Evolutionary conservation across 2,888 invertebrate species (phyloP), one percentile per base, ranked within the genome.

Genomic region (Ennomos quercinarius): DNA sequence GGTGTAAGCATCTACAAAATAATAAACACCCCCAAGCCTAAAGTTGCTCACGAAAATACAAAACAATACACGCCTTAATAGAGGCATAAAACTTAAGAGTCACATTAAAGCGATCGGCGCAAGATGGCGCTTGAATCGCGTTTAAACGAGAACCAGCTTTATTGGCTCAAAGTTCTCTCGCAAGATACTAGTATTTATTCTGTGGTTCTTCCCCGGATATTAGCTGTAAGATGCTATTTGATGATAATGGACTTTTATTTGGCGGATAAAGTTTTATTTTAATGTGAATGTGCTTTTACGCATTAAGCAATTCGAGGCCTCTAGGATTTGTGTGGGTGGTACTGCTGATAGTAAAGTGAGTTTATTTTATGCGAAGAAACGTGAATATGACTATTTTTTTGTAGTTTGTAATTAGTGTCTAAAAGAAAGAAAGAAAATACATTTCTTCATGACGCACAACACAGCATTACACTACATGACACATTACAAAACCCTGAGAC

Each of bases 191-290:
- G 4, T 4, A 4, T 27, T 3, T 27, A 27, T 27, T 27, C 27
- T 27, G 27, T 27, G 27, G 27, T 27, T 17, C 17, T 17, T 17
- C 17, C 27, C 27, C 44, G 4, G 11, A 42, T 44, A 52, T 49
- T 49, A 42, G 44, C 45, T 45, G 9, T 38, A 40, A 61, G 42
- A 53, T 49, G 49, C n/a, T 41, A 44, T 40, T 58, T 56, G 40
- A 58, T 44, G 61, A 63, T 60, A 47, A 60, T 60, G 55, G 60
- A 51, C 12, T 46, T 59, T 58, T 39, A 39, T 52, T 53, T 53
- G 13, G 13, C n/a, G 9, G 49, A 11, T 38, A 45, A 42, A 44
- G 9, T 45, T 39, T 54, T 56, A 52, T 56, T 57, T 46, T 10
- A 44, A 27, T 42, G 37, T 27, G 42, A 17, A 13, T 17, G n/a